Percentiles rank a stretch among this genome's conserved stretches.
Conservation (phyloP, 2,113 vertebrate species). For the Ciconia boyciana region DNA sequence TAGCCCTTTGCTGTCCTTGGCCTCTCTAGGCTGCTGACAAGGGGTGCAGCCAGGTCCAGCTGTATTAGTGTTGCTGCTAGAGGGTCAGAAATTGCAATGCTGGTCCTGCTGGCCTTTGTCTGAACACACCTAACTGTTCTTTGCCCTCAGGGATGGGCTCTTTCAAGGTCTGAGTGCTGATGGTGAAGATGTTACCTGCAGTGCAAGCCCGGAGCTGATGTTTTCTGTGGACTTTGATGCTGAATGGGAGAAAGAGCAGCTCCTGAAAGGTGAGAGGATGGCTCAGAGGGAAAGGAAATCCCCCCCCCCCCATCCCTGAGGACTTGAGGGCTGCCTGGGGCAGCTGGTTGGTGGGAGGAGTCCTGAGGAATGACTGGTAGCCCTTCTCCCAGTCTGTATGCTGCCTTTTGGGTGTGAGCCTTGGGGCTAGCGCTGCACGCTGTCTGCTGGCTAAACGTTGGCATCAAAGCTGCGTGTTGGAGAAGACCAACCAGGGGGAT, state of each 20-base stretch:
- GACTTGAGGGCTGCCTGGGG: neutral
- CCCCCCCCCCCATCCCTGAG: neutral
- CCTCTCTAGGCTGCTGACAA: neutral
- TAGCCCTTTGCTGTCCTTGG: neutral
- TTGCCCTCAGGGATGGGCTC: neutral
- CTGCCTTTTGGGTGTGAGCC: neutral
- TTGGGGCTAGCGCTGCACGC: neutral
- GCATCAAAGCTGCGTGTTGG: neutral
- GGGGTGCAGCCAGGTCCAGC: neutral
- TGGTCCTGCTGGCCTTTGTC: neutral
- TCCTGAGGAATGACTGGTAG: neutral
- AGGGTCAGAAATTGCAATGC: neutral
- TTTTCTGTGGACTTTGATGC: neutral
- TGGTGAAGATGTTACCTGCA: neutral
- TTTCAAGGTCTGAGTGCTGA: neutral
- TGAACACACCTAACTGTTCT: neutral
- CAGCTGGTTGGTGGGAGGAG: neutral
- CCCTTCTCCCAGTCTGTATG: neutral
- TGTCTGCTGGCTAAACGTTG: neutral
- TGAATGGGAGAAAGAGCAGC: neutral
- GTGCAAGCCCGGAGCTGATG: neutral
- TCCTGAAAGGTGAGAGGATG: slow-evolving; percentile 3
- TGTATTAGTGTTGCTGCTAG: neutral
- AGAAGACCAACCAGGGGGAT: neutral
- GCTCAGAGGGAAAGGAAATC: neutral